Evolutionary conservation across 2,797 vertebrate species (phyloP).

Genomic region (Microchirus variegatus): DNA sequence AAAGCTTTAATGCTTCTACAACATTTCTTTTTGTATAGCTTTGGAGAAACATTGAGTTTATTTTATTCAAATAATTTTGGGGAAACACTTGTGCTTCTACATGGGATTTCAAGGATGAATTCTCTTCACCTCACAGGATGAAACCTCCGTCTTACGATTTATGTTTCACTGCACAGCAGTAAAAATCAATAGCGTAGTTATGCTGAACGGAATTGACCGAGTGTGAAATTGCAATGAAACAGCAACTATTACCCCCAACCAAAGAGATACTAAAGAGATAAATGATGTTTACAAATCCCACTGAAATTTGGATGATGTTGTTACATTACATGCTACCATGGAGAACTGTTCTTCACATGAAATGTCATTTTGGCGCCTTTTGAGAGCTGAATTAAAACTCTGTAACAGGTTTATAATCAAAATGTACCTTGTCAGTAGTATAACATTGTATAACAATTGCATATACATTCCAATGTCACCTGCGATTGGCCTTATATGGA

Average conservation of each 20-base stretch:
- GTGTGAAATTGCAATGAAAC: slow-evolving; percentile 80
- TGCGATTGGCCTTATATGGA: too few species aligned
- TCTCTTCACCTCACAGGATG: slow-evolving; percentile 30
- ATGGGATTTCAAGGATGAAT: slow-evolving; percentile 22
- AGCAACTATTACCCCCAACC: slow-evolving; percentile 66
- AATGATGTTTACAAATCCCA: slow-evolving; percentile 71
- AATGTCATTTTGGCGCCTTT: slow-evolving; percentile 50
- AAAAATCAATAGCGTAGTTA: slow-evolving; percentile 75
- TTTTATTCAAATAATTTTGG: not conserved
- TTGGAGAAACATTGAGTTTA: too few species aligned
- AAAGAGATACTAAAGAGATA: slow-evolving; percentile 67
- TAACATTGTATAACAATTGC: slow-evolving; percentile 3
- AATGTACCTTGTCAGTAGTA: slow-evolving; percentile 17
- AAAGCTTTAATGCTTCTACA: too few species aligned
- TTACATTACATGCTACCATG: slow-evolving; percentile 34
- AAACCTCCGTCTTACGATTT: slow-evolving; percentile 58
- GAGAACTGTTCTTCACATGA: slow-evolving; percentile 36
- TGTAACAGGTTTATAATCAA: slow-evolving; percentile 20
- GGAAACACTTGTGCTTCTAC: not conserved
- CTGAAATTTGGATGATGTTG: slow-evolving; percentile 59
- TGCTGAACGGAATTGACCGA: slow-evolving; percentile 72
- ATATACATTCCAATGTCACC: too few species aligned
- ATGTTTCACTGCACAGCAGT: slow-evolving; percentile 54
- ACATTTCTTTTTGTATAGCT: not conserved
- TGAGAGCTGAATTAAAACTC: slow-evolving; percentile 23